Evolutionary conservation across 2,797 vertebrate genomes (phyloP).

Genomic region (Acanthurus leucopareius): DNA sequence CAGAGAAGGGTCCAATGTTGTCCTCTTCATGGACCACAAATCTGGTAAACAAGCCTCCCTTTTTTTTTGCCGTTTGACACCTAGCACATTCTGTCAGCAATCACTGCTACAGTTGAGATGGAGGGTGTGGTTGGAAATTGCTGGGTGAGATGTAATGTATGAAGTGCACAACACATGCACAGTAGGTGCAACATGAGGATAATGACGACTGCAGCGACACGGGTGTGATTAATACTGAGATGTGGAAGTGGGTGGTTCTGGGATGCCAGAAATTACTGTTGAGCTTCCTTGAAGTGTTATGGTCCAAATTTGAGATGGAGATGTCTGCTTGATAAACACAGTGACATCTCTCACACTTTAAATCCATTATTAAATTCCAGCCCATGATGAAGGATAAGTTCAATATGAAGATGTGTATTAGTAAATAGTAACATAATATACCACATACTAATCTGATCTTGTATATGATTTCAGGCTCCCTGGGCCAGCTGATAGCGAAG

Average conservation of each 20-base stretch:
- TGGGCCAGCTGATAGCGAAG: constrained; percentile 92
- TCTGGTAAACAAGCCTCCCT: constrained; percentile 85
- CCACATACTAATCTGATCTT: constrained; percentile 16
- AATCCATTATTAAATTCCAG: constrained; percentile 12
- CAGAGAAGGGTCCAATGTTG: constrained; percentile 91
- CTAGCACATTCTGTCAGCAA: background rate
- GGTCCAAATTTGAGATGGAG: constrained; percentile 21
- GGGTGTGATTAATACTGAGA: constrained; percentile 30
- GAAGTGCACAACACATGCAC: constrained; percentile 20
- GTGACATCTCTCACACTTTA: constrained; percentile 3
- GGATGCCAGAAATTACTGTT: constrained; percentile 47
- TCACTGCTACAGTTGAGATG: background rate
- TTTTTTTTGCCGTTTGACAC: background rate
- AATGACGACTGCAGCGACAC: constrained; percentile 23
- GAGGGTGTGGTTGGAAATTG: constrained; percentile 4
- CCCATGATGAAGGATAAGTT: background rate
- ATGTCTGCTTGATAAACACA: constrained; percentile 10
- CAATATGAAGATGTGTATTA: background rate
- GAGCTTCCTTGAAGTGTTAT: constrained; percentile 31
- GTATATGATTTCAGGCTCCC: constrained; percentile 85
- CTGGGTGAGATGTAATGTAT: constrained; percentile 1
- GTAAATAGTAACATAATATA: background rate
- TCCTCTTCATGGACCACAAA: constrained; percentile 95
- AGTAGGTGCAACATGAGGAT: constrained; percentile 8
- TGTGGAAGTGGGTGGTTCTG: constrained; percentile 46